Percentiles rank a stretch among this genome's conserved stretches.
Conservation (phyloP, 2,113 vertebrate genomes). For the Ptilorrhoa leucosticta region DNA sequence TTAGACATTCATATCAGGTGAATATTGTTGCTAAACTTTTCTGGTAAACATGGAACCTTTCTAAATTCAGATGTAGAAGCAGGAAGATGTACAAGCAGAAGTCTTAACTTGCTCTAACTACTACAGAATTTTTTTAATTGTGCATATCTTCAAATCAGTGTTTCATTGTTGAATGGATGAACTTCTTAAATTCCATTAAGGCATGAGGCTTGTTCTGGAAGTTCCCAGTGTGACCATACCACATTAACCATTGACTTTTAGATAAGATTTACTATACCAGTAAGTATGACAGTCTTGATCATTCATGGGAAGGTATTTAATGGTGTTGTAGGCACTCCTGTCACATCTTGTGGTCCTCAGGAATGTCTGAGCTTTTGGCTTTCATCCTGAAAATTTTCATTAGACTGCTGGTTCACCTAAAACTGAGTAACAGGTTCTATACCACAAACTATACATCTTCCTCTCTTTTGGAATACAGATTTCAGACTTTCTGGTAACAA, state of each 20-base stretch:
- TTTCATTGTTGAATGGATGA: neutral
- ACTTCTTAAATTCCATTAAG: neutral
- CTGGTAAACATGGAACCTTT: neutral
- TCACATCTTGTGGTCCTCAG: neutral
- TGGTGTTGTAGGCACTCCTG: neutral
- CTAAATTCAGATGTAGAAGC: conserved; percentile 45
- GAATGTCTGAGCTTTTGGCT: neutral
- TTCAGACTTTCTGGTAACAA: neutral
- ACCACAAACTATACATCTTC: neutral
- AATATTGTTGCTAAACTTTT: neutral
- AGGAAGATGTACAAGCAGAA: conserved; percentile 50
- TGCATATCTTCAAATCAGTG: neutral
- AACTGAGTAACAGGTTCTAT: neutral
- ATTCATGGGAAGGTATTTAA: neutral
- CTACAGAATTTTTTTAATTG: neutral
- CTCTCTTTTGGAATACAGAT: neutral
- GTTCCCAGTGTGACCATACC: neutral
- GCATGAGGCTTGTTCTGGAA: conserved; percentile 9
- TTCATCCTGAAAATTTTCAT: conserved; percentile 3
- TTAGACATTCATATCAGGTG: neutral
- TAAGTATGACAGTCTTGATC: neutral
- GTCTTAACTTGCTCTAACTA: conserved; percentile 37
- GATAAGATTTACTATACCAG: neutral
- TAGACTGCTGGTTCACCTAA: neutral
- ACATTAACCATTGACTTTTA: neutral